Evolutionary conservation across 2,888 invertebrate genomes (phyloP), one percentile per base, ranked within the genome.

Genomic region (Melanostoma scalare): DNA sequence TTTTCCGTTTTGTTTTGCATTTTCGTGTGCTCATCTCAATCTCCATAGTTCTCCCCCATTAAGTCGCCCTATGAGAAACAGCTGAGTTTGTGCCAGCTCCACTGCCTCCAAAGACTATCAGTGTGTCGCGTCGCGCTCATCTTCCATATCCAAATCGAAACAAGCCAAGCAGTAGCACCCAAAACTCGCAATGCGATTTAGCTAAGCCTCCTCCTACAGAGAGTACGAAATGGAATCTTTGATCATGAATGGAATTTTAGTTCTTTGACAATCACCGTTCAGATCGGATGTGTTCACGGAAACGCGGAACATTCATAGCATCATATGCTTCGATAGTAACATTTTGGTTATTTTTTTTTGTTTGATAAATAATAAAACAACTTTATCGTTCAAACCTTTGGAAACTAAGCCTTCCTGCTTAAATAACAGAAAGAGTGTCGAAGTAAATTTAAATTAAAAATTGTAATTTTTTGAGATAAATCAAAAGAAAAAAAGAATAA

Each of bases 181-280:
- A 52, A 44, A 48, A 63, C 69, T 20, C 40, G 30, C 55, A 36
- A 55, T 50, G 69, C 53, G 58, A 48, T 31, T 52, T 10, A 1
- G 10, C 10, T 46, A 46, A 46, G 44, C 44, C 44, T 6, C n/a
- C 52, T 35, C n/a, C 31, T 52, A 33, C 52, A 40, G 10, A 10
- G 40, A 74, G 79, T 75, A 71, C 61, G 69, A 77, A 84, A 84
- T 84, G 78, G 78, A 84, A 84, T 84, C 84, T 84, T 74, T 69
- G 79, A 71, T 75, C 84, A 84, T 88, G 89, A 88, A 88, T 87
- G 81, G 78, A 88, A 87, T 86, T 88, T 90, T 90, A 89, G 89
- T 90, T 89, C 87, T 89, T 87, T 87, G 74, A 86, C 87, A 87
- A 87, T 86, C 89, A 86, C 86, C 87, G 87, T 87, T 82, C 87